phyloP scores from a whole-genome alignment of 2,797 vertebrate species.

The Anguilla anguilla region DNA sequence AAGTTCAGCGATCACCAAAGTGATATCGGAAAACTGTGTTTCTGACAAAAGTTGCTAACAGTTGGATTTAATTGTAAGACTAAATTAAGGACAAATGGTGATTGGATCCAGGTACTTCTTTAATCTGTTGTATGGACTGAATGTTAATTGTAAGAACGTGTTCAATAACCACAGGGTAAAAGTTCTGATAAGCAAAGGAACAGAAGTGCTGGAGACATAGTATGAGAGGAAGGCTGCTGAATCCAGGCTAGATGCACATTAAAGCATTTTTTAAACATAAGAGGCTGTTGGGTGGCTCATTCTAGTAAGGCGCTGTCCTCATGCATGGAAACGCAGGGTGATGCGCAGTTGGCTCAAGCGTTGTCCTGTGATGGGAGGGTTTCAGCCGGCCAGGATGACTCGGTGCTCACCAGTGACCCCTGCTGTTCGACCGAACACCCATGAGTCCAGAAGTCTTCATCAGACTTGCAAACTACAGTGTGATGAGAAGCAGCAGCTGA shows the following conservation, averaged over 20 bases:
- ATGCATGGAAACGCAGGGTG: no score
- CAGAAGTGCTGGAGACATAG: not conserved
- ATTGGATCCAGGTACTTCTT: not conserved
- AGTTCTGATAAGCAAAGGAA: not conserved
- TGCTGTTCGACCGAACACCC: not conserved
- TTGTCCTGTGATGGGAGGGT: no score
- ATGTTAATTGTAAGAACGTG: not conserved
- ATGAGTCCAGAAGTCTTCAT: not conserved
- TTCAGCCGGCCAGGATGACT: no score
- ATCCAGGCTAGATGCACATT: no score
- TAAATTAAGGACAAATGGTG: not conserved
- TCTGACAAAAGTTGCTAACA: not conserved
- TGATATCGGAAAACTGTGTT: constrained; percentile 8
- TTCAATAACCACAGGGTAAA: not conserved
- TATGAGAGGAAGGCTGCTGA: no score
- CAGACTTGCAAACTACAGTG: not conserved
- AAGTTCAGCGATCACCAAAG: not conserved
- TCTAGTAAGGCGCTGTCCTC: no score
- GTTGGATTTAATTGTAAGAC: not conserved
- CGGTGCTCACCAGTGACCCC: not conserved
- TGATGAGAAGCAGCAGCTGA: not conserved
- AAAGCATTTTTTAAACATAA: no score
- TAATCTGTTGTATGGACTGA: not conserved
- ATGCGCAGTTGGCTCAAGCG: no score
- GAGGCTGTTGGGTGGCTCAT: no score